Conservation (phyloP, 2,113 vertebrate species). For the Ictalurus punctatus region DNA sequence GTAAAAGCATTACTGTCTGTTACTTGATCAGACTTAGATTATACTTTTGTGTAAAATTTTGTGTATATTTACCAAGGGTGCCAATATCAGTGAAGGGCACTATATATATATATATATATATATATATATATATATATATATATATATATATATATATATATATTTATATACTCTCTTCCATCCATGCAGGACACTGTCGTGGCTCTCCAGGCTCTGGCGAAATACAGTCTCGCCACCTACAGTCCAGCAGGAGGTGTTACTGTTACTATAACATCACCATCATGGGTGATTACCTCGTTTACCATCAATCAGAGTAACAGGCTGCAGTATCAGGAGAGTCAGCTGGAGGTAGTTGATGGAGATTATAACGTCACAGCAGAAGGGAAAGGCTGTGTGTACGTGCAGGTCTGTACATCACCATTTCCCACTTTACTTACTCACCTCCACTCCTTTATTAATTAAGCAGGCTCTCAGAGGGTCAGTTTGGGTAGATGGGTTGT, state of each 20-base stretch:
- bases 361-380: slow-evolving; percentile 70
- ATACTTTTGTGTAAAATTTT: neutral
- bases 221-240: slow-evolving; percentile 73
- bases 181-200: slow-evolving; percentile 68
- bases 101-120: too few relatives aligned
- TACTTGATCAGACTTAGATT: too few relatives aligned
- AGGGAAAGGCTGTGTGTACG: slow-evolving; percentile 75
- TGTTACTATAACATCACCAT: slow-evolving; percentile 70
- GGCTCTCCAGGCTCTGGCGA: slow-evolving; percentile 84
- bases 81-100: too few relatives aligned
- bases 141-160: too few relatives aligned
- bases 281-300: slow-evolving; percentile 70
- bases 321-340: slow-evolving; percentile 77
- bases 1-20: too few relatives aligned
- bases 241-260: slow-evolving; percentile 51
- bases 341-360: slow-evolving; percentile 70
- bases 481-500: neutral
- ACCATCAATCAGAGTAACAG: slow-evolving; percentile 73
- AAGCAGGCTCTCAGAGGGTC: too few relatives aligned
- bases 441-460: neutral
- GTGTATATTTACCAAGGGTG: too few relatives aligned
- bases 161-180: too few relatives aligned
- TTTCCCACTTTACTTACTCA: neutral
- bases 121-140: too few relatives aligned
- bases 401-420: neutral